Evolutionary conservation across 2,888 invertebrate species (phyloP).

Genomic region (Lochmaea capreae): DNA sequence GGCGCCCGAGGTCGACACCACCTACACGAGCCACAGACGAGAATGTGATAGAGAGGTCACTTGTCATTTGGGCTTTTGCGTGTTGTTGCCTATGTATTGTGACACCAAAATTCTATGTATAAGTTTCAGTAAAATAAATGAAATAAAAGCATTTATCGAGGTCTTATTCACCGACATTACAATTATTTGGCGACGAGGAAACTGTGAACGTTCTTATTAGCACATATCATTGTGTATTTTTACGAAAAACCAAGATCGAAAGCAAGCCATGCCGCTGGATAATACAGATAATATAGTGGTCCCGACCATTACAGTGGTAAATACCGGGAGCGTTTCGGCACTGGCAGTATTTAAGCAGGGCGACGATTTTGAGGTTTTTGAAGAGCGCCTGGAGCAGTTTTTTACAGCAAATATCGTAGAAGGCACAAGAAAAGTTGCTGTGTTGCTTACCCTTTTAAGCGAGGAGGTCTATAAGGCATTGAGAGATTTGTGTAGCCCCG

Average conservation of each 20-base stretch:
- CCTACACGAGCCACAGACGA: too few species aligned
- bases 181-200: conserved; percentile 12
- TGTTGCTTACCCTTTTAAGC: neutral
- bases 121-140: too few species aligned
- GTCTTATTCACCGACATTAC: neutral
- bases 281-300: neutral
- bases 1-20: too few species aligned
- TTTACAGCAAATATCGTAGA: conserved; percentile 4
- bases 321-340: conserved; percentile 17
- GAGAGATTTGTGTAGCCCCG: conserved; percentile 15
- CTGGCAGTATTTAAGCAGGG: conserved; percentile 9
- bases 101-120: too few species aligned
- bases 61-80: too few species aligned
- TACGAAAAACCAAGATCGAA: neutral
- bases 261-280: neutral
- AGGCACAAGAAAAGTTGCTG: neutral
- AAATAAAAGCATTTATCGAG: too few species aligned
- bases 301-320: conserved; percentile 20
- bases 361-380: conserved; percentile 6
- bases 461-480: conserved; percentile 7
- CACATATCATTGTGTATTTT: neutral
- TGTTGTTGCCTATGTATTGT: too few species aligned
- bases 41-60: too few species aligned
- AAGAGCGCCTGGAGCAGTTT: conserved; percentile 10
- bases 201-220: conserved; percentile 7